A percentile compares a stretch with the other conserved stretches of the same genome.
Conservation (phyloP, 2,113 vertebrate species). For the Aptenodytes forsteri region DNA sequence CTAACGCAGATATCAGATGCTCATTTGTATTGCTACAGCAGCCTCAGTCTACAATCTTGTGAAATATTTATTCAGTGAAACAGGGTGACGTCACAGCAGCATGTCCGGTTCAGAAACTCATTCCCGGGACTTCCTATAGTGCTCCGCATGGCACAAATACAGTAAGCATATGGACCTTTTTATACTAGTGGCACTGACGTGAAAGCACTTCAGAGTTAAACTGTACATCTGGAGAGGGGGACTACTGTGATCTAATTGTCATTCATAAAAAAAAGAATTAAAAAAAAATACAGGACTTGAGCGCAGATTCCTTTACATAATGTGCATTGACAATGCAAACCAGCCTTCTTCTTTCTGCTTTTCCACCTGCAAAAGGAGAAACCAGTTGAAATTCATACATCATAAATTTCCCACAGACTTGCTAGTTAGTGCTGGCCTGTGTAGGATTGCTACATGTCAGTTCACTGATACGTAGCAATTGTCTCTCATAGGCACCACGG, state of each 20-base stretch:
- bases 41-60: not conserved
- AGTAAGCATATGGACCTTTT: not conserved
- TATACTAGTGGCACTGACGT: not conserved
- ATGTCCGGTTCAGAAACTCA: not conserved
- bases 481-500: not conserved
- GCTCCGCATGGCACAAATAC: not conserved
- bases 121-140: not conserved
- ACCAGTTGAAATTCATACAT: not conserved
- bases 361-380: conserved; percentile 73
- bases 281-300: not conserved
- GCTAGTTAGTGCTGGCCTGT: not conserved
- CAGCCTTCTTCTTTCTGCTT: conserved; percentile 83
- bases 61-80: not conserved
- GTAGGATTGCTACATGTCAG: accelerated
- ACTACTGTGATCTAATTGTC: not conserved
- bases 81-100: not conserved
- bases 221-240: not conserved
- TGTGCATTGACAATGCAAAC: conserved; percentile 85
- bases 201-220: not conserved
- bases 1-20: not conserved
- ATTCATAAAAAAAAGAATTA: not conserved
- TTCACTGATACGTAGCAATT: accelerated
- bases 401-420: not conserved
- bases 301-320: conserved; percentile 57
- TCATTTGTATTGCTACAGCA: not conserved